Base-by-base conservation (phyloP, 2,113 vertebrate species). In the Hippocampus zosterae region DNA sequence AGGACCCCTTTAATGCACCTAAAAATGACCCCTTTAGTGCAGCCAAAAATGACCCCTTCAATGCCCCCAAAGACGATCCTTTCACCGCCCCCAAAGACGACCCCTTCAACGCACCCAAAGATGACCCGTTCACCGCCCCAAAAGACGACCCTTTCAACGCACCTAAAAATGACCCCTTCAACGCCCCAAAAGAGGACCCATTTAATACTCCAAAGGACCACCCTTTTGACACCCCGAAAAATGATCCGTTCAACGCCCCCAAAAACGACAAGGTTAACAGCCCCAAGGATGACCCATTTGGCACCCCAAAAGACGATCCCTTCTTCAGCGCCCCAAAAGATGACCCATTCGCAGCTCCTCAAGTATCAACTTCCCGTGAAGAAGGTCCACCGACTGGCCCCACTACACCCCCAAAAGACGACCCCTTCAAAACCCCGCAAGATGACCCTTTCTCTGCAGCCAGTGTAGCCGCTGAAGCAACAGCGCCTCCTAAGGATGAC, bases 321-420 rank as follows among this genome's bases (percentile, higher is more conserved):
- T 82, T 87, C 1, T 82, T 87, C 12, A 23, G 13, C 12, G 2
- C 57, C 67, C 4, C 52, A 0, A 60, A 79, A 29, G 78, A 76
- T 0, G 81, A 82, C 48, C 69, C 42, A 0, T 66, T 66, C 29
- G 64, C 12, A 16, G 25, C 40, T 6, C 11, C 61, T 18, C 27
- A 21, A 19, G 18, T 37, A 1, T 37, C 29, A 61, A 61, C 59
- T 59, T 59, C 27, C 27, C 18, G 56, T 59, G 29, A 37, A 40
- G 29, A 61, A 40, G n/a, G 19, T 52, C 50, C 50, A 8, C 50
- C 50, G 21, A 18, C n/a, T 10, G n/a, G 2, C 21, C 29, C 18
- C 33, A 15, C 48, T 1, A 44, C 18, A 1, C 33, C 66, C 7
- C 29, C 66, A 3, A 55, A 67, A 40, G 64, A 67, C 2, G 63